A percentile compares a stretch with the other conserved stretches of the same genome.
phyloP scores from a whole-genome alignment of 2,113 vertebrate species.

The Anser brachyrhynchus region DNA sequence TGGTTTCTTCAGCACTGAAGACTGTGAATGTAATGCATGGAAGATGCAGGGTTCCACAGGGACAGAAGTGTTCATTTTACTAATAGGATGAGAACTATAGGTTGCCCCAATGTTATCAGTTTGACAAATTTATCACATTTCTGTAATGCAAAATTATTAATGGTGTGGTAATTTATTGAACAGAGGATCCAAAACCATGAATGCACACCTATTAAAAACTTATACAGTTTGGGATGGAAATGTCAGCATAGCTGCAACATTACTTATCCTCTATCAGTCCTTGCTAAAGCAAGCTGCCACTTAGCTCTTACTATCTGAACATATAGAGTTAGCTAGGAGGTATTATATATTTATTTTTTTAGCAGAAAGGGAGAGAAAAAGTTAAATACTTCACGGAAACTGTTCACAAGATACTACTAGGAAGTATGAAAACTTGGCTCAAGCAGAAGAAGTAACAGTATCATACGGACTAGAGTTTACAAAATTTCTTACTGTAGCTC shows the following conservation, averaged over 20 bases:
- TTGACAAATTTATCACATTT: not conserved
- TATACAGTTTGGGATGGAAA: constrained; percentile 17
- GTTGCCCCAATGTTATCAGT: not conserved
- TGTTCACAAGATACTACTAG: not conserved
- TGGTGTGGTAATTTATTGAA: not conserved
- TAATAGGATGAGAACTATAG: not conserved
- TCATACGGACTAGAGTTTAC: not conserved
- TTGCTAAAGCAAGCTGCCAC: not conserved
- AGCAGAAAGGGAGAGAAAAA: not conserved
- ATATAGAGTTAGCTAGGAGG: not conserved
- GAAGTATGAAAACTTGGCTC: not conserved
- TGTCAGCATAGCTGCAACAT: not conserved
- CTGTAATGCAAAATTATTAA: not conserved
- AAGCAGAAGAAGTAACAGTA: not conserved
- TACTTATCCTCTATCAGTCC: not conserved
- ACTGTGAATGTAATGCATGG: not conserved
- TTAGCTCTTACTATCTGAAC: not conserved
- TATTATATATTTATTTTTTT: not conserved
- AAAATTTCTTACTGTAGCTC: not conserved
- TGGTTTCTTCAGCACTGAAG: not conserved
- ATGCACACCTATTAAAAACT: not conserved
- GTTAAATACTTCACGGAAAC: not conserved
- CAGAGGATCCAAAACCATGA: not conserved
- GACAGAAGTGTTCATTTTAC: fast-evolving
- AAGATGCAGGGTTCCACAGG: fast-evolving